A percentile compares a stretch with the other conserved stretches of the same genome.
Conservation (phyloP, 2,113 vertebrate genomes). For the Phyllostomus hastatus region DNA sequence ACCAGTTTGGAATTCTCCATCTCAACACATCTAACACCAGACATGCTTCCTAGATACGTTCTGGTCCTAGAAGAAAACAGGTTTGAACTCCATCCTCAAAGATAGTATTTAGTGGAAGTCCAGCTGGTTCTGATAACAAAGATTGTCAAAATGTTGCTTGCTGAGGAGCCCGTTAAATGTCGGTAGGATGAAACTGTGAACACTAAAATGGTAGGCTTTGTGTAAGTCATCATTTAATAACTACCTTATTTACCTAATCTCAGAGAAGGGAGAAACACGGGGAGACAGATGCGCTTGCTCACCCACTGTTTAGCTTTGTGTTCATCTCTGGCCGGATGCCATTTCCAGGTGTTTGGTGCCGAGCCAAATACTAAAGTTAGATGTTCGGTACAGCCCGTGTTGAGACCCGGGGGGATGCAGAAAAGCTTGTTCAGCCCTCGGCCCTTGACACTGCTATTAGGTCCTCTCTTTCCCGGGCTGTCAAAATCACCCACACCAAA, state of each 20-base stretch:
- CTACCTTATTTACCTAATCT: constrained; percentile 72
- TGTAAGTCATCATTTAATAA: constrained; percentile 72
- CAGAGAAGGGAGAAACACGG: constrained; percentile 59
- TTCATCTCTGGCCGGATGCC: constrained; percentile 50
- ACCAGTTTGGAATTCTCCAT: background rate
- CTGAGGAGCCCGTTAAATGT: constrained; percentile 3
- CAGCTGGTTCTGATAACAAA: constrained; percentile 45
- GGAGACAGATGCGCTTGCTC: constrained; percentile 64
- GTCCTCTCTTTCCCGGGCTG: constrained; percentile 18
- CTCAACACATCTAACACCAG: background rate
- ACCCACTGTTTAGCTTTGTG: constrained; percentile 70
- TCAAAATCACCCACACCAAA: constrained; percentile 25
- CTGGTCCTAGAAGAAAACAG: background rate
- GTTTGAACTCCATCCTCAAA: background rate
- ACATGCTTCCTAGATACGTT: background rate
- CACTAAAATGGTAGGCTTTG: constrained; percentile 67
- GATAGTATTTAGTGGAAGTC: background rate
- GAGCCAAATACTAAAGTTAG: constrained; percentile 72
- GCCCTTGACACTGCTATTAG: constrained; percentile 47
- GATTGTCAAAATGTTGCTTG: constrained; percentile 43
- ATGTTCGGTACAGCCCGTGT: constrained; percentile 5
- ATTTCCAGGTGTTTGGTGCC: constrained; percentile 73
- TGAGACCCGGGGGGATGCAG: constrained; percentile 11
- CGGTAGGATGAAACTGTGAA: constrained; percentile 47
- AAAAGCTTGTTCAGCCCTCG: constrained; percentile 22